Percentiles rank a stretch among this genome's conserved stretches.
Evolutionary conservation across 2,888 invertebrate species (phyloP).

Genomic region (Napeogenes inachia): DNA sequence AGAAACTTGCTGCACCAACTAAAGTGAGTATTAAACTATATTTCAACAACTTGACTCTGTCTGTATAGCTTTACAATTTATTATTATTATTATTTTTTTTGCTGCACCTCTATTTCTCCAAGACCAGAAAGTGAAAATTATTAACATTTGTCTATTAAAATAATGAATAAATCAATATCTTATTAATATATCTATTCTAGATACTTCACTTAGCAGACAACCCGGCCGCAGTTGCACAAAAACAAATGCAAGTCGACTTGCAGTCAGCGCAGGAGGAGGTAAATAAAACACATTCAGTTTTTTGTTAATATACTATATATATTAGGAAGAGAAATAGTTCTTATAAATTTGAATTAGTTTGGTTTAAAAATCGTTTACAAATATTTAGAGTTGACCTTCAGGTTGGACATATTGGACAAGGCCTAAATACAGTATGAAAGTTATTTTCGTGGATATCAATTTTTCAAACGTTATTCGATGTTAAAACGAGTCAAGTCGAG

Average conservation of each 20-base stretch:
- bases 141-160: background rate
- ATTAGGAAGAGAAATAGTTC: no score
- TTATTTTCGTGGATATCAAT: no score
- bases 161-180: background rate
- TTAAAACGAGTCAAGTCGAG: no score
- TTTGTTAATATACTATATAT: background rate
- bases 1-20: slow-evolving; percentile 54
- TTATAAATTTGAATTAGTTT: no score
- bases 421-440: no score
- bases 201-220: slow-evolving; percentile 84
- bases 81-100: no score
- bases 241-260: slow-evolving; percentile 80
- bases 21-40: slow-evolving; percentile 41
- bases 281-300: slow-evolving; percentile 13
- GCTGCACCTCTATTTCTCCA: no score
- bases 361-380: no score
- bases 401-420: no score
- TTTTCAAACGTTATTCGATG: no score
- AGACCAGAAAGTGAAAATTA: no score
- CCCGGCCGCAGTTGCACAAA: slow-evolving; percentile 83
- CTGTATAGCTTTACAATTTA: background rate
- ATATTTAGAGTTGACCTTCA: no score
- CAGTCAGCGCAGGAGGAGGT: slow-evolving; percentile 84
- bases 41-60: background rate
- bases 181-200: slow-evolving; percentile 37